Evolutionary conservation across 2,113 vertebrate genomes (phyloP).

Genomic region (Neoarius graeffei): DNA sequence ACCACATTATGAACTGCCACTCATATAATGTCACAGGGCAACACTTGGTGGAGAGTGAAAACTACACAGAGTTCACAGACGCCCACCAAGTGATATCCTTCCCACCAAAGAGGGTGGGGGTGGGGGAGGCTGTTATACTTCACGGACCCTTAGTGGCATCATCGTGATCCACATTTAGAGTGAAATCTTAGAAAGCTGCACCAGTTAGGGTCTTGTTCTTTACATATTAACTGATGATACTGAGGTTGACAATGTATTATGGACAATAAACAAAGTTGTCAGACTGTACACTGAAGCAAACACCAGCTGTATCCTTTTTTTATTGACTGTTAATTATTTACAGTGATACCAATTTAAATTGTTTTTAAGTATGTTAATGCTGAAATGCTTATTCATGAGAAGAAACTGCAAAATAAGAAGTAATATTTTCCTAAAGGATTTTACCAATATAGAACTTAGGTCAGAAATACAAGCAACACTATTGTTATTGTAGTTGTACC

Average conservation of each 20-base stretch:
- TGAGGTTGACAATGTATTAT: background rate
- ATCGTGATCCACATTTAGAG: background rate
- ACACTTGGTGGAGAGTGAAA: constrained; percentile 4
- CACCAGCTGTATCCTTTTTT: constrained; percentile 65
- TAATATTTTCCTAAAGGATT: background rate
- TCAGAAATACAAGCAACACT: background rate
- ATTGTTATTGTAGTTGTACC: background rate
- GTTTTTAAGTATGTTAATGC: background rate
- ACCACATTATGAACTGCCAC: background rate
- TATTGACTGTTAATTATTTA: constrained; percentile 64
- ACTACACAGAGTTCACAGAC: background rate
- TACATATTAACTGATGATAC: background rate
- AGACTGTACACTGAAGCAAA: constrained; percentile 34
- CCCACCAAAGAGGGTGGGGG: background rate
- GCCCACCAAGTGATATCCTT: constrained; percentile 1
- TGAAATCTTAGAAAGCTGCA: background rate
- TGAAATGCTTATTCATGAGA: background rate
- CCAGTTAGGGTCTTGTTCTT: background rate
- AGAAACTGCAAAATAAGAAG: background rate
- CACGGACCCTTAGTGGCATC: background rate
- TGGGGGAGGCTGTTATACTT: background rate
- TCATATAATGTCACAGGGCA: constrained; percentile 6
- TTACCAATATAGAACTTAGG: background rate
- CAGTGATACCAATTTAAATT: constrained; percentile 66
- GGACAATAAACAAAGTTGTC: constrained; percentile 16